Base-by-base conservation (phyloP, 2,113 vertebrate species). In the Bubo blakistoni region DNA sequence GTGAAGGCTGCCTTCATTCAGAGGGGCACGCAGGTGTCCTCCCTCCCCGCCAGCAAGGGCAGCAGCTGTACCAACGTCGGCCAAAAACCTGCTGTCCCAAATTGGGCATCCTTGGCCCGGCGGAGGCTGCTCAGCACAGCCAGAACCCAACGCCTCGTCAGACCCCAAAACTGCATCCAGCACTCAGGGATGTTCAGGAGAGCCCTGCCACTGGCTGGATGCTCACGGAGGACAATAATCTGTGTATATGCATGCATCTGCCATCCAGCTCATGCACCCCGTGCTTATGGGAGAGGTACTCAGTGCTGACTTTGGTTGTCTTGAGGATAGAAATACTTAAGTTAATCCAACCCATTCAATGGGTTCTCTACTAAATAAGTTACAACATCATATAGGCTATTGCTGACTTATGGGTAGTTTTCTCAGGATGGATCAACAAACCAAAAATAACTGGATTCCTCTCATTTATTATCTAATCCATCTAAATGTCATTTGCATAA, bases 101-200 rank as follows among this genome's bases (percentile, higher is more conserved):
- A 11, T 0, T 1, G 44, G 78, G 57, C 61, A n/a, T 6, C 46
- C 32, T 32, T 1, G 0, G 8, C n/a, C 84, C 7, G 0, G 0
- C 0, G 0, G 51, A 42, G 42, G 13, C 65, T 26, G 58, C 69
- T 55, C 38, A 4, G 83, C 67, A 2, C 42, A 19, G 71, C 36
- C 77, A 73, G 59, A 46, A 5, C 6, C 25, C 27, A 5, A 7
- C 0, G 0, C 59, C 77, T 70, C 1, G 0, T 10, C 42, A 7
- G 58, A 7, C 7, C 38, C 47, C 49, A 11, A 7, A 51, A 22
- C n/a, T 19, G 19, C 44, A 15, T 21, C 26, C n/a, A 46, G 47
- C 47, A 25, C 47, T 13, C 4, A 0, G 57, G 52, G 77, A 30
- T 51, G 74, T 26, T 15, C 51, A 10, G 59, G n/a, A 51, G 38